Base-by-base conservation (phyloP, 1,140 invertebrate genomes). In the Drosophila mojavensis region DNA sequence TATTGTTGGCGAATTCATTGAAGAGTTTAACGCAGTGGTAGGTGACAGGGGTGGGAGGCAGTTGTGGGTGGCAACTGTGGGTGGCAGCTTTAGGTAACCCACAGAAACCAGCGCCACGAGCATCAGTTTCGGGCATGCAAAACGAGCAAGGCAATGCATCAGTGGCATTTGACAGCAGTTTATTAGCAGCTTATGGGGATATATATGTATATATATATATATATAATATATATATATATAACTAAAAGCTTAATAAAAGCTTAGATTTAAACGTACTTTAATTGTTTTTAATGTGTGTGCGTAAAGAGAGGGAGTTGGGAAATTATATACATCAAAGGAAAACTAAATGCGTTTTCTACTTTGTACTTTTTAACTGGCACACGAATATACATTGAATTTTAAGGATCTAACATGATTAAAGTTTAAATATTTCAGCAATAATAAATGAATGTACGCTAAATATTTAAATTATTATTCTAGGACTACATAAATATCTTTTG, bases 121-220 rank as follows among this genome's bases (percentile, higher is more conserved):
- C 6, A 1, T 1, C 43, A 47, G 15, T 10, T 11, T 3, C 15
- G 9, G 43, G 15, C 43, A 17, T 47, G 43, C 15, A 17, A 47
- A 15, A 47, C 43, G 43, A 39, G 36, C 36, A 7, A 9, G 36
- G 36, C 36, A 39, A 39, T 4, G 36, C 36, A 39, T 39, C 36
- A 13, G n/a, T 20, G 53, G 30, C 11, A 36, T 54, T 5, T 33
- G 30, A 15, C 30, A 36, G 9, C 30, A 54, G 30, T 55, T 36
- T 55, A 55, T 55, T 55, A 36, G 53, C 53, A 36, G 53, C 30
- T 55, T 55, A 55, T 13, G 28, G 4, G 15, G 15, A n/a, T 36
- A 39, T 36, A 33, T 55, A 33, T 54, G 24, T 7, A n/a, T 6
- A 28, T 26, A 51, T 11, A 26, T 15, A 20, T 20, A 20, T n/a